Evolutionary conservation across 2,797 vertebrate genomes (phyloP).

Genomic region (Cossypha caffra): DNA sequence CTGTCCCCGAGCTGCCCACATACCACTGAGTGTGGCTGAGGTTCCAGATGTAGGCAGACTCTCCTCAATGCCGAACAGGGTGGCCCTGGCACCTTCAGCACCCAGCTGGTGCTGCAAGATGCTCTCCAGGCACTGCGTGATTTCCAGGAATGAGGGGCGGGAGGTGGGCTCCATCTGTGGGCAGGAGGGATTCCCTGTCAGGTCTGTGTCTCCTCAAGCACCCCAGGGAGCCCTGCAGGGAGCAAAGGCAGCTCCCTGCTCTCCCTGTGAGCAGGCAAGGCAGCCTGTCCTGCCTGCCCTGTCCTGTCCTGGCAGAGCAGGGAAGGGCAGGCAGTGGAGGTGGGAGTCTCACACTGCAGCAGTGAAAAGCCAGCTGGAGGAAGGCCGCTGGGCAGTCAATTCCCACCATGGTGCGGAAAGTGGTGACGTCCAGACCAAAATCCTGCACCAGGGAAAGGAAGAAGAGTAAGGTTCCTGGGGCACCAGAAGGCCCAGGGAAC

Average conservation of each 20-base stretch:
- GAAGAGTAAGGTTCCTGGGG: background rate
- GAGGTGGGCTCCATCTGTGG: constrained; percentile 83
- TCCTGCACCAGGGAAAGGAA: constrained; percentile 76
- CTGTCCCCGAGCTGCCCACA: accelerated
- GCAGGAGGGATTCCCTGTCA: background rate
- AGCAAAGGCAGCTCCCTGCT: background rate
- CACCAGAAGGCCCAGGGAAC: background rate
- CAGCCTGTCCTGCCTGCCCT: background rate
- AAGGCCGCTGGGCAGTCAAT: constrained; percentile 87
- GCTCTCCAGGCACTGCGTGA: constrained; percentile 84
- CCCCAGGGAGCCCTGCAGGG: background rate
- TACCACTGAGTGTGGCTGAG: background rate
- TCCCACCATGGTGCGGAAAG: constrained; percentile 87
- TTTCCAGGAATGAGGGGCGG: constrained; percentile 88
- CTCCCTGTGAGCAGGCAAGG: too few relatives aligned
- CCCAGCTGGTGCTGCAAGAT: constrained; percentile 74
- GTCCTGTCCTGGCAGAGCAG: background rate
- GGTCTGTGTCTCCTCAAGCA: background rate
- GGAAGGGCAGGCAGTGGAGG: background rate
- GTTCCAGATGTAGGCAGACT: background rate
- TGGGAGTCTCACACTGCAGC: constrained; percentile 86
- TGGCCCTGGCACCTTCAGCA: background rate
- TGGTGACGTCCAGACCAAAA: constrained; percentile 89
- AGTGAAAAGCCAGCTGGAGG: constrained; percentile 88
- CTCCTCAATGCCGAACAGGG: accelerated